Conservation (phyloP, 2,113 vertebrate genomes). For the Indicator maculatus region DNA sequence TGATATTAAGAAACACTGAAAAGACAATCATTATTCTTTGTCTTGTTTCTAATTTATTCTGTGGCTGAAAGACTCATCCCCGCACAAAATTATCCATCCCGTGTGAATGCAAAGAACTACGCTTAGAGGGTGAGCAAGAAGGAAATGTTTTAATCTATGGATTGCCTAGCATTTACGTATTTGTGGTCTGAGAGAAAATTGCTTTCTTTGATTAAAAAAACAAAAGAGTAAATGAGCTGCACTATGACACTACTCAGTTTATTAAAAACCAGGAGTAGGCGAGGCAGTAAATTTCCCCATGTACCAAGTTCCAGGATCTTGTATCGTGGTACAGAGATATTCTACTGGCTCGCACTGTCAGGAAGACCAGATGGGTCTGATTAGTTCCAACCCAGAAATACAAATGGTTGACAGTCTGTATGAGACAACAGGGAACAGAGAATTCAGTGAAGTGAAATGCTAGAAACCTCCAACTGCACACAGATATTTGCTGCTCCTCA, state of each 20-base stretch:
- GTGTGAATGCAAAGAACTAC: neutral
- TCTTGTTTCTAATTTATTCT: slow-evolving; percentile 50
- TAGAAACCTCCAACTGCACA: slow-evolving; percentile 52
- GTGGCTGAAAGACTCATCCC: neutral
- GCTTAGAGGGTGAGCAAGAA: neutral
- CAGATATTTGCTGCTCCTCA: slow-evolving; percentile 9
- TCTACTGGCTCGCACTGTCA: slow-evolving; percentile 50
- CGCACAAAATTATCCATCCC: neutral
- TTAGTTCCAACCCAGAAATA: slow-evolving; percentile 69
- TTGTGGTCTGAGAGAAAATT: slow-evolving; percentile 11
- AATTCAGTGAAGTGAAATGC: slow-evolving; percentile 58
- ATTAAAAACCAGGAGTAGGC: neutral
- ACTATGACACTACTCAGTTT: neutral
- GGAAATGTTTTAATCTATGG: neutral
- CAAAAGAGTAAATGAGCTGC: neutral
- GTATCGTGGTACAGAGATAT: slow-evolving; percentile 28
- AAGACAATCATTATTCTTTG: slow-evolving; percentile 56
- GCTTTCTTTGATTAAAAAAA: neutral
- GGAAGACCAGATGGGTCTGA: slow-evolving; percentile 65
- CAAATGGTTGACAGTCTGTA: slow-evolving; percentile 66
- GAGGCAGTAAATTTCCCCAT: neutral
- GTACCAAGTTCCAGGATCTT: slow-evolving; percentile 28
- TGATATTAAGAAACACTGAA: slow-evolving; percentile 14
- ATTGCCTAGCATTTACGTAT: neutral
- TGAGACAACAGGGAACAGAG: slow-evolving; percentile 58